A percentile compares a stretch with the other conserved stretches of the same genome.
phyloP scores from a whole-genome alignment of 2,888 invertebrate species.

The Sarcophaga rosellei region DNA sequence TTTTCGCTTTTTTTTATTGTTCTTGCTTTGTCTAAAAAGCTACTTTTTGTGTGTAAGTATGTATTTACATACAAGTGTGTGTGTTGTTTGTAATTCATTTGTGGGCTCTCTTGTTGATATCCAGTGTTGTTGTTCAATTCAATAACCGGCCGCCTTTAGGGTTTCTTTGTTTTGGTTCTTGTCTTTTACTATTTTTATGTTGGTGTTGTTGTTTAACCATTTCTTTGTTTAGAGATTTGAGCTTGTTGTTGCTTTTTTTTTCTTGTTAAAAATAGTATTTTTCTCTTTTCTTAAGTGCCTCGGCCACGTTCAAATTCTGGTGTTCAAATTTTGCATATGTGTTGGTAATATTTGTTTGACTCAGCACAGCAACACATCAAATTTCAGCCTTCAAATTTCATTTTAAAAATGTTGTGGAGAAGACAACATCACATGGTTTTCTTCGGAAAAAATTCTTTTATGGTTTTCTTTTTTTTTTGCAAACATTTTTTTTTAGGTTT shows the following conservation, averaged over 20 bases:
- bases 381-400: too few species aligned
- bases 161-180: conserved; percentile 65
- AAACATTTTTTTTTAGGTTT: too few species aligned
- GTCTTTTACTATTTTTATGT: conserved; percentile 31
- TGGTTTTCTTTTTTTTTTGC: too few species aligned
- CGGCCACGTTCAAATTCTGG: too few species aligned
- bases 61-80: background rate
- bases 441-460: too few species aligned
- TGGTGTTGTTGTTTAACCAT: conserved; percentile 45
- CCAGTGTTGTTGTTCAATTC: conserved; percentile 49
- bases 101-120: conserved; percentile 45
- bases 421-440: too few species aligned
- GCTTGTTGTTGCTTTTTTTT: conserved; percentile 37
- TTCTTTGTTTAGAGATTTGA: conserved; percentile 65
- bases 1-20: conserved; percentile 9
- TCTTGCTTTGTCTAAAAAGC: conserved; percentile 27
- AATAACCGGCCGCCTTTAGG: conserved; percentile 64
- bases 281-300: background rate
- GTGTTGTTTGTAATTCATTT: conserved; percentile 11
- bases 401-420: too few species aligned
- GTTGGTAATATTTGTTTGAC: too few species aligned
- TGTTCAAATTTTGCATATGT: too few species aligned
- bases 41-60: conserved; percentile 11
- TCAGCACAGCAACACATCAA: too few species aligned
- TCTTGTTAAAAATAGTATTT: conserved; percentile 56